Conservation (phyloP, 2,113 vertebrate genomes). For the Strix uralensis region DNA sequence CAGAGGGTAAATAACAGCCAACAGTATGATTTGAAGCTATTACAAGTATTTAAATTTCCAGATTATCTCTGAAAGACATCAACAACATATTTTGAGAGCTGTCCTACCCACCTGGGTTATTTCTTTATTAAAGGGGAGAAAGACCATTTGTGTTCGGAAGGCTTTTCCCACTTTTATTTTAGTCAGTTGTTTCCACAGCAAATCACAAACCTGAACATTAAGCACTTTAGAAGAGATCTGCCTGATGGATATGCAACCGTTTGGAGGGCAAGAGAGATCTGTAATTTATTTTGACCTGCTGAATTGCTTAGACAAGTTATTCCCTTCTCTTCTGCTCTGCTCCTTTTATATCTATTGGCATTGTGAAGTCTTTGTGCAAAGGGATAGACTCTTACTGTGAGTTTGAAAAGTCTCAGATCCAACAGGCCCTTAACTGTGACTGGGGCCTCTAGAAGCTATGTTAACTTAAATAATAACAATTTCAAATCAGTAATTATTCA, state of each 20-base stretch:
- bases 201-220: background rate
- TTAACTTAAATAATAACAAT: background rate
- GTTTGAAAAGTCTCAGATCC: background rate
- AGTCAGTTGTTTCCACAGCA: background rate
- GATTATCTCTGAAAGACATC: background rate
- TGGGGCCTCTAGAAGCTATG: background rate
- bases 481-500: background rate
- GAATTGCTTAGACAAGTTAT: background rate
- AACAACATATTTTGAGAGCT: background rate
- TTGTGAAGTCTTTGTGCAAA: background rate
- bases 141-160: background rate
- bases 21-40: background rate
- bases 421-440: background rate
- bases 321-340: background rate
- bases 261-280: background rate
- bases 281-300: background rate
- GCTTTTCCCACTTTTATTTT: background rate
- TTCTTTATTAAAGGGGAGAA: background rate
- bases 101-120: background rate
- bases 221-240: background rate
- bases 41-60: background rate
- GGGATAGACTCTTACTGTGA: no score
- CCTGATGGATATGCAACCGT: background rate
- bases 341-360: background rate
- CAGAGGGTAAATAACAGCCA: background rate